Percentiles rank a stretch among this genome's conserved stretches.
Evolutionary conservation across 2,888 invertebrate genomes (phyloP).

Genomic region (Ramazzottius varieornatus): DNA sequence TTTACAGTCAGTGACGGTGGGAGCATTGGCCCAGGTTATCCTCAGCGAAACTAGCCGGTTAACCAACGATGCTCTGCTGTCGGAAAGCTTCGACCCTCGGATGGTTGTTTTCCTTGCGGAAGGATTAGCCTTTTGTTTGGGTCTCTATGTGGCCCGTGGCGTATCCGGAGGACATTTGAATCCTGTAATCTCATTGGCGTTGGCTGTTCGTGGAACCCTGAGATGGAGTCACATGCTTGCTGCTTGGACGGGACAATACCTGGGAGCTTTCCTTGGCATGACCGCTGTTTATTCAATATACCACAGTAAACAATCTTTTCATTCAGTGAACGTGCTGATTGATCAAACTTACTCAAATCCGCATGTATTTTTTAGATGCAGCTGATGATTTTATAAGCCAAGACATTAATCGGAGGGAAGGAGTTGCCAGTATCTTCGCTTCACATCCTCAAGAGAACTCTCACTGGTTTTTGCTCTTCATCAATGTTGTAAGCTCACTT

Average conservation of each 20-base stretch:
- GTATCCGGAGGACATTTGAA: conserved; percentile 6
- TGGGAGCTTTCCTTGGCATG: conserved; percentile 6
- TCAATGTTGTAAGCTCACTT: conserved; percentile 6
- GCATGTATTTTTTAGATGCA: not conserved
- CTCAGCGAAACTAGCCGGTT: no score
- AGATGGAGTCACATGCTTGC: not conserved
- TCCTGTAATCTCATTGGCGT: conserved; percentile 6
- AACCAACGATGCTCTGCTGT: no score
- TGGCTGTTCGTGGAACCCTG: conserved; percentile 5
- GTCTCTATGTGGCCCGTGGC: not conserved
- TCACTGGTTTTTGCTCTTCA: not conserved
- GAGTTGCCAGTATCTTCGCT: conserved; percentile 6
- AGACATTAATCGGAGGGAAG: not conserved
- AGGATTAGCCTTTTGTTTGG: not conserved
- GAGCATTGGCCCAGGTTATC: no score
- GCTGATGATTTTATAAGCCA: not conserved
- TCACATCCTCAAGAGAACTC: conserved; percentile 4
- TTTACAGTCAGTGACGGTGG: no score
- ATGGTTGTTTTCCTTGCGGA: not conserved
- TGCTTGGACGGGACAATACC: conserved; percentile 6
- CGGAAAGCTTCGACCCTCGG: not conserved
- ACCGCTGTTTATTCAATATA: not conserved
- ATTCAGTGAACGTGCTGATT: not conserved
- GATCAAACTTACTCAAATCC: not conserved
- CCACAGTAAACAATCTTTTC: not conserved